Conservation (phyloP, 2,888 invertebrate species). For the Hesperia comma region DNA sequence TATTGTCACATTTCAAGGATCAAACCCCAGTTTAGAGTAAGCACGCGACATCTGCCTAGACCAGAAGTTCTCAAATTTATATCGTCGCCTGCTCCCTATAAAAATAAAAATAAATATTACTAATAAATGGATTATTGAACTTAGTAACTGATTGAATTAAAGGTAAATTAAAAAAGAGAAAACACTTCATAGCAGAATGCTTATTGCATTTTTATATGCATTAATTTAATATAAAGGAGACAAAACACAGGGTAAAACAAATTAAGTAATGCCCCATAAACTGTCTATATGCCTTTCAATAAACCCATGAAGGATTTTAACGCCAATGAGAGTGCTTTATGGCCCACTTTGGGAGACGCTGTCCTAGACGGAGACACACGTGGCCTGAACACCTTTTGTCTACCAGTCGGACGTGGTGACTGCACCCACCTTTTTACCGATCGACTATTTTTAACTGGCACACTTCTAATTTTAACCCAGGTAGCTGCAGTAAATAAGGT, state of each 20-base stretch:
- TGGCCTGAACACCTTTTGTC: conserved; percentile 79
- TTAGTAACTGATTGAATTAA: too few species aligned
- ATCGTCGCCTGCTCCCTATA: too few species aligned
- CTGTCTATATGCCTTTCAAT: too few species aligned
- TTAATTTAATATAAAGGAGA: too few species aligned
- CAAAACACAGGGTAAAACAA: too few species aligned
- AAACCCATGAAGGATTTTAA: too few species aligned
- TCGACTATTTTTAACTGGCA: conserved; percentile 69
- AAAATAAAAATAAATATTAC: too few species aligned
- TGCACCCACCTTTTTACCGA: conserved; percentile 68
- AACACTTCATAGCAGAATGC: too few species aligned
- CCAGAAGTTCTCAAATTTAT: not conserved
- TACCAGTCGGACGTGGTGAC: conserved; percentile 49
- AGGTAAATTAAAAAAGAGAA: too few species aligned
- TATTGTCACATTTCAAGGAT: not conserved
- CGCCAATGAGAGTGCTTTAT: conserved; percentile 1
- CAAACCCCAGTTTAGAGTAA: conserved; percentile 9
- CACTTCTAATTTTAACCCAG: conserved; percentile 61
- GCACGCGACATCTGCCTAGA: conserved; percentile 27
- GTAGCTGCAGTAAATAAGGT: conserved; percentile 5
- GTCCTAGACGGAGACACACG: conserved; percentile 60
- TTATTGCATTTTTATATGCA: too few species aligned
- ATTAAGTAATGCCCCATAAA: too few species aligned
- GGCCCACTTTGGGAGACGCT: conserved; percentile 57
- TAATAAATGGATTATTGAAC: too few species aligned